phyloP scores from a whole-genome alignment of 1,140 invertebrate genomes.

The Ostrea edulis region DNA sequence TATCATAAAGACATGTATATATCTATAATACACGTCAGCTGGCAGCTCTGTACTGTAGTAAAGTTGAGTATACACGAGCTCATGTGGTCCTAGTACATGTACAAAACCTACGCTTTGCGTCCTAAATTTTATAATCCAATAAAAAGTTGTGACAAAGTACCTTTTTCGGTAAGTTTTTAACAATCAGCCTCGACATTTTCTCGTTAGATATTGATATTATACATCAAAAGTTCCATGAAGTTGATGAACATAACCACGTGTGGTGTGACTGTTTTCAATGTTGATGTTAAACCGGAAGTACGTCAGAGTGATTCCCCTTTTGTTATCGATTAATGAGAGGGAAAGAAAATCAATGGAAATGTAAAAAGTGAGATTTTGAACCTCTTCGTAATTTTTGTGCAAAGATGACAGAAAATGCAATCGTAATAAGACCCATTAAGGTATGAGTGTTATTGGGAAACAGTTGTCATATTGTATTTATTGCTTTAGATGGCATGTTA shows the following conservation, averaged over 20 bases:
- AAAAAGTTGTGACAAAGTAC: not conserved
- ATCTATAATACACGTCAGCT: too few species aligned
- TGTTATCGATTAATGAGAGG: not conserved
- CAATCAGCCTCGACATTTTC: not conserved
- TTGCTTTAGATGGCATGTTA: not conserved
- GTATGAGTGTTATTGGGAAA: not conserved
- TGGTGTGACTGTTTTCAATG: constrained; percentile 2
- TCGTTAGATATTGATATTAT: too few species aligned
- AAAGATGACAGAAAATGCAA: constrained; percentile 38
- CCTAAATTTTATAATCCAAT: too few species aligned
- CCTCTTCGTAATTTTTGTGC: constrained; percentile 7
- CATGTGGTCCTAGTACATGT: too few species aligned
- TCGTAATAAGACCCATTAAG: constrained; percentile 40
- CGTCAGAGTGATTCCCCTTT: constrained; percentile 28
- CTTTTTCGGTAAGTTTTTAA: constrained; percentile 19
- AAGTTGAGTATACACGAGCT: too few species aligned
- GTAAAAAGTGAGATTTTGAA: not conserved
- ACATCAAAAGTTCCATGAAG: not conserved
- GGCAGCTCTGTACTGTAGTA: too few species aligned
- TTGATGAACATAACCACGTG: not conserved
- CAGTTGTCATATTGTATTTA: not conserved
- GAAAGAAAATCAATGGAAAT: constrained; percentile 1
- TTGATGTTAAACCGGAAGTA: constrained; percentile 45
- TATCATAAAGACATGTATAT: too few species aligned
- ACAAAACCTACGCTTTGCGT: too few species aligned